Conservation (phyloP, 53 echinoderm and acorn worm species). For the Mesocentrotus franciscanus region DNA sequence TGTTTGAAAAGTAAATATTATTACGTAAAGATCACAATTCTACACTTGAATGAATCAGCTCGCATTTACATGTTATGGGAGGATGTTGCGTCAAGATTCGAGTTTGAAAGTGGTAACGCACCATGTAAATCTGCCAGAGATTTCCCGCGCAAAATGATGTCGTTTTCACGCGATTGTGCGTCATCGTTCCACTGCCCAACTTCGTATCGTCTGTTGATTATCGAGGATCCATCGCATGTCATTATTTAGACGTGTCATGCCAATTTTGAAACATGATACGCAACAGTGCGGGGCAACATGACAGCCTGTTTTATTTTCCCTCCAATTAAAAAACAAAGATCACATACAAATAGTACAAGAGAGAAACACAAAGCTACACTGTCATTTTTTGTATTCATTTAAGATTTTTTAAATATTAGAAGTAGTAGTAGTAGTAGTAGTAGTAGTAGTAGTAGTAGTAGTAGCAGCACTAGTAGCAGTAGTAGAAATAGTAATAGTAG, state of each 20-base stretch:
- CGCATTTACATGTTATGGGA: background rate
- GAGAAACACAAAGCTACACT: too few relatives aligned
- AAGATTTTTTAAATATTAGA: too few relatives aligned
- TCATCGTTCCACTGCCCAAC: background rate
- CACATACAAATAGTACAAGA: too few relatives aligned
- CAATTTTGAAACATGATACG: slow-evolving; percentile 21
- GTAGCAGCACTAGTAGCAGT: background rate
- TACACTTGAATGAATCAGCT: background rate
- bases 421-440: background rate
- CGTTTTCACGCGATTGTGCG: background rate
- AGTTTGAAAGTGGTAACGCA: background rate
- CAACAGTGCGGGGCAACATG: background rate
- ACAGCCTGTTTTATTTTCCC: background rate
- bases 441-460: background rate
- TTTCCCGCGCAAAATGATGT: slow-evolving; percentile 33
- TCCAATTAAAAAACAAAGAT: too few relatives aligned
- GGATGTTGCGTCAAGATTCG: background rate
- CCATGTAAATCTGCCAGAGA: background rate
- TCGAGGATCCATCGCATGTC: background rate
- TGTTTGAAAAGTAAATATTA: background rate
- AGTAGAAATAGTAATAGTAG: background rate
- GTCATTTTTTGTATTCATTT: too few relatives aligned
- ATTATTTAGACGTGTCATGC: background rate
- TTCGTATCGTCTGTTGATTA: background rate
- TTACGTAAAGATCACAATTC: background rate